phyloP scores from a whole-genome alignment of 2,797 vertebrate species.

The Xiphophorus birchmanni region DNA sequence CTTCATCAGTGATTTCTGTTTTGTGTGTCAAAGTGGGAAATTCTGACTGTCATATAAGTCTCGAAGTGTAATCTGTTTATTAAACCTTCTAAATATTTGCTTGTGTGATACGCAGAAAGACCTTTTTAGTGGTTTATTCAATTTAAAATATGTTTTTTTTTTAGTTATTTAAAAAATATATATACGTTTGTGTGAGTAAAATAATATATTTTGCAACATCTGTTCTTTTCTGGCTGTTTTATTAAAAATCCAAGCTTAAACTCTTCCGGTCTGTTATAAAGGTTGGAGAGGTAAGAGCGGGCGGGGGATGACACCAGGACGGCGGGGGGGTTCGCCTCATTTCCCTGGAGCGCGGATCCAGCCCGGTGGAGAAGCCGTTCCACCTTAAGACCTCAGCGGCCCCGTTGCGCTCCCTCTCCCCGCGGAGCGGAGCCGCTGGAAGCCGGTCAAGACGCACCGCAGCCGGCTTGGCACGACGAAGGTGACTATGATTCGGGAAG shows the following conservation, averaged over 20 bases:
- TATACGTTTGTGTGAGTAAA: not conserved
- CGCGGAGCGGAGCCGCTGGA: constrained; percentile 35
- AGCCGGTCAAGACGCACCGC: constrained; percentile 59
- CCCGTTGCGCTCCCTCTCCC: constrained; percentile 61
- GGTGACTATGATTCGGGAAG: constrained; percentile 33
- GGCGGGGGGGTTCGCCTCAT: constrained; percentile 38
- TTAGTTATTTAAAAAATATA: too few relatives aligned
- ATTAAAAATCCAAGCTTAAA: constrained; percentile 39
- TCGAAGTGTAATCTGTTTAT: not conserved
- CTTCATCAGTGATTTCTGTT: not conserved
- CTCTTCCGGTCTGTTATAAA: constrained; percentile 32
- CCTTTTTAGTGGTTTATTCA: not conserved
- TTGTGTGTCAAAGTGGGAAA: not conserved
- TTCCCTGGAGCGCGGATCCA: constrained; percentile 2
- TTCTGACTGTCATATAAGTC: not conserved
- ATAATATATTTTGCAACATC: not conserved
- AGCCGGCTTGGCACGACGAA: constrained; percentile 62
- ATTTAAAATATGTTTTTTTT: too few relatives aligned
- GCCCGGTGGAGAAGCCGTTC: constrained; percentile 21
- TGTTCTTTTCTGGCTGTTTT: constrained; percentile 24
- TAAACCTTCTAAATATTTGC: not conserved
- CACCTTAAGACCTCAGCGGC: constrained; percentile 78
- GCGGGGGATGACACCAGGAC: constrained; percentile 23
- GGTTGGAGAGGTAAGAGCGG: constrained; percentile 1
- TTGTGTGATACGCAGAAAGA: not conserved